phyloP scores from a whole-genome alignment of 2,113 vertebrate genomes.

The Paraplagusia blochii region DNA sequence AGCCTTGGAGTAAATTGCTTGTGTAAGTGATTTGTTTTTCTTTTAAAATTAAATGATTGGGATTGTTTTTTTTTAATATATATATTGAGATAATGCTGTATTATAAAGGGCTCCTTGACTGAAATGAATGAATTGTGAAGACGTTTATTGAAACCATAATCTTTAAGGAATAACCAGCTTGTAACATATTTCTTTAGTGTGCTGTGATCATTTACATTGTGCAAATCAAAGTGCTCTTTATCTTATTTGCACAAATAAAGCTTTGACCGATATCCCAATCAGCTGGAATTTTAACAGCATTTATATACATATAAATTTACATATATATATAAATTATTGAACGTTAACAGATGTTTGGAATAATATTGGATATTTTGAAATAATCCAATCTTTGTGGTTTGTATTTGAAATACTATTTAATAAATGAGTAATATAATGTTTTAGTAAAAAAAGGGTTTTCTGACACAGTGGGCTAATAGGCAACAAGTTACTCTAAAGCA shows the following conservation, averaged over 20 bases:
- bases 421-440: too few species aligned
- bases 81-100: too few species aligned
- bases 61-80: slow-evolving; percentile 24
- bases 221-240: neutral
- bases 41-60: slow-evolving; percentile 11
- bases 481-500: too few species aligned
- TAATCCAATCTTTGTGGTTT: too few species aligned
- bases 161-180: neutral
- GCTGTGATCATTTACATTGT: neutral
- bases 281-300: neutral
- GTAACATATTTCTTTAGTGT: neutral
- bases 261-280: neutral
- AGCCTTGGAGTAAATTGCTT: slow-evolving; percentile 24
- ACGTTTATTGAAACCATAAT: neutral
- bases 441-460: too few species aligned
- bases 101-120: too few species aligned
- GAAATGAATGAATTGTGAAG: neutral
- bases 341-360: too few species aligned
- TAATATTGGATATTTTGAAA: too few species aligned
- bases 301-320: neutral
- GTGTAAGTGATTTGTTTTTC: slow-evolving; percentile 19
- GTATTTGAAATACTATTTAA: too few species aligned
- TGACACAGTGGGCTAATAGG: too few species aligned
- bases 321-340: too few species aligned
- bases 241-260: neutral